Conservation (phyloP, 1,140 invertebrate genomes). For the Drosophila murphyi region DNA sequence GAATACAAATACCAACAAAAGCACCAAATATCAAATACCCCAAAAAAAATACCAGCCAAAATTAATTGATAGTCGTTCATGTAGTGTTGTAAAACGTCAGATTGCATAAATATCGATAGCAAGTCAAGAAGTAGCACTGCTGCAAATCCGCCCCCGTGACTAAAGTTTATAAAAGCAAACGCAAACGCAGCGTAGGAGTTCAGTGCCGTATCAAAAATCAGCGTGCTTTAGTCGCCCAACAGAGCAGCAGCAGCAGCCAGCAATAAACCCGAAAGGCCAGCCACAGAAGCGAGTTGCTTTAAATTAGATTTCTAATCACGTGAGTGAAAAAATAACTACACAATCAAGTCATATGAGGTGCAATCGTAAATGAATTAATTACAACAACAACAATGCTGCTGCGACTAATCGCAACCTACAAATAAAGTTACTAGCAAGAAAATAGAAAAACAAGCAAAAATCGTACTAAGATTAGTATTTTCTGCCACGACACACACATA, state of each 20-base stretch:
- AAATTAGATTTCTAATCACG: constrained; percentile 81
- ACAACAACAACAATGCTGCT: constrained; percentile 52
- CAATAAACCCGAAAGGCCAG: constrained; percentile 75
- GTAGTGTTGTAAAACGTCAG: not conserved
- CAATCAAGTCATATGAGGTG: constrained; percentile 60
- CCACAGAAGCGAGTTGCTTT: constrained; percentile 76
- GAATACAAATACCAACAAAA: constrained; percentile 16
- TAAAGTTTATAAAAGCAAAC: constrained; percentile 80
- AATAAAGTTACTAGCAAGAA: constrained; percentile 23
- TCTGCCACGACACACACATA: constrained; percentile 70
- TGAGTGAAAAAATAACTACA: constrained; percentile 59
- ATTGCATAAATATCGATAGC: constrained; percentile 18
- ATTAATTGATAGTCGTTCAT: not conserved
- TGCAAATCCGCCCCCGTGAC: constrained; percentile 65
- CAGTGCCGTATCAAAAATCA: constrained; percentile 67
- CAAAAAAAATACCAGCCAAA: constrained; percentile 4
- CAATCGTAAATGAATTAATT: constrained; percentile 22
- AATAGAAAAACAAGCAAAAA: constrained; percentile 27
- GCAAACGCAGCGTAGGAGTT: constrained; percentile 53
- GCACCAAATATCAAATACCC: not conserved
- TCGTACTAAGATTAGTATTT: constrained; percentile 50
- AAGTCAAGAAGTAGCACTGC: constrained; percentile 14
- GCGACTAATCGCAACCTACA: constrained; percentile 27
- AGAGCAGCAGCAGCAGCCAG: constrained; percentile 75
- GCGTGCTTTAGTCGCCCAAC: constrained; percentile 63